Base-by-base conservation (phyloP, 2,797 vertebrate genomes). In the Holocentrus rufus region DNA sequence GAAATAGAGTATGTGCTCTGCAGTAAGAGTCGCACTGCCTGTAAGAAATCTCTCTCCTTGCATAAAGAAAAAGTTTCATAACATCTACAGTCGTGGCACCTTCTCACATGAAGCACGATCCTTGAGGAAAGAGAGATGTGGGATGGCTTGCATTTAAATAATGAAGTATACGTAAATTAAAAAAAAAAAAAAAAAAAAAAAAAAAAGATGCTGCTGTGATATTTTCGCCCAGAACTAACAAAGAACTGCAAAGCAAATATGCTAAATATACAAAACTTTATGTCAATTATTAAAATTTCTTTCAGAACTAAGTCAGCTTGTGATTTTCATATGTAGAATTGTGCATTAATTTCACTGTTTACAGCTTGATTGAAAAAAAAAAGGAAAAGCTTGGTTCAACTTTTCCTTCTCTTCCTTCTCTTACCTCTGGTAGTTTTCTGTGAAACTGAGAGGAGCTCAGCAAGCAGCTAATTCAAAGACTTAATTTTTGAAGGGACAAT, bases 51-150 rank as follows among this genome's bases (percentile, higher is more conserved):
- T 60, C 53, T 76, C 39, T 73, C 58, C 70, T 78, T 83, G 42
- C 74, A 70, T 85, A 54, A 79, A 85, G 66, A 69, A 64, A 39
- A 79, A n/a, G 83, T 89, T 89, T 90, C 68, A 66, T 84, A 88
- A 90, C 80, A 63, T 72, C 66, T 54, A 88, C 57, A 74, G 76
- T 90, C 79, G 81, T 90, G 88, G 88, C 87, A 88, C 69, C 56
- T 74, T 59, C 62, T 81, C 53, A 60, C 65, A 57, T 57, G 53
- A 53, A 60, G 74, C 53, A 65, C 60, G 67, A 39, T 72, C 57
- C 73, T 50, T 81, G 63, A 72, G 76, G 83, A 77, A 87, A 85
- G 65, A 80, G 76, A 87, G 76, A 69, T 3, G 2, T 50, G 53
- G 13, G 27, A 25, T 14, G 31, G 18, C 80, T 17, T 61, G 49